These are phyloP conservation scores for Theocolax elegans DNA, from an alignment of 1,140 invertebrate species.

Conservation along the genomic window DNA sequence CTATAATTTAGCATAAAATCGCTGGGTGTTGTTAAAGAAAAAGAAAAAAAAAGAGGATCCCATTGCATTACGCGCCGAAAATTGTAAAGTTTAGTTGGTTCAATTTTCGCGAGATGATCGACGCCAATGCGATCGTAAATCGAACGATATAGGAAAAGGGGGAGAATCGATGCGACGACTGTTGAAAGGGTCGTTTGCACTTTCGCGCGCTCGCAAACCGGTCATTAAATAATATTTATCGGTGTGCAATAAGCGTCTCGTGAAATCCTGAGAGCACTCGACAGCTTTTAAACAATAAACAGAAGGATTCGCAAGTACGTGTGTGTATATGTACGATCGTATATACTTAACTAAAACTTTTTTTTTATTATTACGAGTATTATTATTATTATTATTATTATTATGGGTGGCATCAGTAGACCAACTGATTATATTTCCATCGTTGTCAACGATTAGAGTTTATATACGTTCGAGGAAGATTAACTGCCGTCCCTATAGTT, in stretches of 20 bases:
- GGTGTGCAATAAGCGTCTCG: slow-evolving; percentile 38
- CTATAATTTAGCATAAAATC: slow-evolving; percentile 1
- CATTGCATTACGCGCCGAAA: background rate
- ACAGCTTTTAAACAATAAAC: no score
- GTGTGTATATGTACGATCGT: no score
- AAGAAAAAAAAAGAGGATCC: background rate
- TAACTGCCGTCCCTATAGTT: no score
- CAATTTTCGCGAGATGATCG: slow-evolving; percentile 15
- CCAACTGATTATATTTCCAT: no score
- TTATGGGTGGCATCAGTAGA: no score
- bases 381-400: no score
- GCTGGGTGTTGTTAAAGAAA: no score
- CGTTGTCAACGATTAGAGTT: no score
- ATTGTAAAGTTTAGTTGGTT: slow-evolving; percentile 1
- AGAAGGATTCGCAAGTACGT: slow-evolving; percentile 42
- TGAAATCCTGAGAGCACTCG: no score
- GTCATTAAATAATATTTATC: slow-evolving; percentile 53
- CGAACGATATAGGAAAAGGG: background rate
- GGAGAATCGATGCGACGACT: slow-evolving; percentile 21
- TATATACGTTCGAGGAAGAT: no score
- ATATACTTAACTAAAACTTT: no score
- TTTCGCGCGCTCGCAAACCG: slow-evolving; percentile 23
- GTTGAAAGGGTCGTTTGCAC: slow-evolving; percentile 49
- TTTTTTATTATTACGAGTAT: no score
- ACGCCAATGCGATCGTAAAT: slow-evolving; percentile 32